These are phyloP conservation scores for Scaptomyza flava DNA, from an alignment of 2,888 invertebrate species.

Conservation along the genomic window DNA sequence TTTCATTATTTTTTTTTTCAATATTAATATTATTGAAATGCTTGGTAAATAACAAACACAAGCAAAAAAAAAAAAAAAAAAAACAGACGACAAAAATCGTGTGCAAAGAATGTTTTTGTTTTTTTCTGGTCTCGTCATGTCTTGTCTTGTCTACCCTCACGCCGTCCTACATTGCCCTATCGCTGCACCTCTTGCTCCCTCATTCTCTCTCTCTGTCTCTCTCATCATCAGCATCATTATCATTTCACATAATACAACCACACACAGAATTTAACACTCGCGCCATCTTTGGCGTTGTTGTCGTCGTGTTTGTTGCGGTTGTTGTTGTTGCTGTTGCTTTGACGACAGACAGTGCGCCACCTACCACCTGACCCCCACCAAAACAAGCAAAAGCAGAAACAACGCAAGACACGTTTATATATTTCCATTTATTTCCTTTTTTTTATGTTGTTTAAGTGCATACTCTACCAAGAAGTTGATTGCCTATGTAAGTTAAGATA, in stretches of 20 bases:
- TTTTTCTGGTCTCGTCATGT: constrained; percentile 5
- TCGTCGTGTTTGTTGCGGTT: constrained; percentile 36
- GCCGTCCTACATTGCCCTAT: constrained; percentile 13
- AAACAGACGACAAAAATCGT: constrained; percentile 58
- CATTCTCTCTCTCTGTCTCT: constrained; percentile 5
- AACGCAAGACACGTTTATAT: constrained; percentile 33
- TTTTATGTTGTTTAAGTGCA: background rate
- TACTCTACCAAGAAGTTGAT: constrained; percentile 6
- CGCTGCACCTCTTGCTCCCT: background rate
- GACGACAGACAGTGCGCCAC: constrained; percentile 68
- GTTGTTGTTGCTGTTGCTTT: constrained; percentile 25
- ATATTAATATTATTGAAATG: constrained; percentile 71
- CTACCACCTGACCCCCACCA: constrained; percentile 62
- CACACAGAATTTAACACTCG: constrained; percentile 59
- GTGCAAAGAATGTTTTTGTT: constrained; percentile 64
- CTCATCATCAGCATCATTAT: constrained; percentile 10
- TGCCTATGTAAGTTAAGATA: background rate
- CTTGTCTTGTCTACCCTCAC: constrained; percentile 27
- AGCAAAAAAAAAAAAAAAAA: constrained; percentile 39
- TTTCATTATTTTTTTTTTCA: constrained; percentile 54
- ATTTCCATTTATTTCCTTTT: background rate
- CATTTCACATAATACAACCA: constrained; percentile 38
- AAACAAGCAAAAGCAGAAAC: constrained; percentile 29
- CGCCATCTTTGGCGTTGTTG: constrained; percentile 69
- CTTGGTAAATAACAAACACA: constrained; percentile 40